phyloP scores from a whole-genome alignment of 2,113 vertebrate species.

The Bubo bubo region DNA sequence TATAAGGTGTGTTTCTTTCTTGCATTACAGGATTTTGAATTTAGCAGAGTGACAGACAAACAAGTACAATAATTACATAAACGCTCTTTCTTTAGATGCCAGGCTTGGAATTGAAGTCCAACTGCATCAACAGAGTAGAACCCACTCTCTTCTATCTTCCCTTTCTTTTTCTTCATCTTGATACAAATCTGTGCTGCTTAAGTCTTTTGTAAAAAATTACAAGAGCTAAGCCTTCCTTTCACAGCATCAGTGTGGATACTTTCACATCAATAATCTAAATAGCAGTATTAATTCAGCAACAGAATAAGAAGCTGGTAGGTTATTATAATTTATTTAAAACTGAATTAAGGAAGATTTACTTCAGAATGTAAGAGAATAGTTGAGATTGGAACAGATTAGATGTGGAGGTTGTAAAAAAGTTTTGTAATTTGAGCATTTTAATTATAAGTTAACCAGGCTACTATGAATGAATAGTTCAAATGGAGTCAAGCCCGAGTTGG shows the following conservation, averaged over 20 bases:
- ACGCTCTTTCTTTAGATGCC: not conserved
- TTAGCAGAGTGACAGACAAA: not conserved
- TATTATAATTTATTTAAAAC: slow-evolving; percentile 2
- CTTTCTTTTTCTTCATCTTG: not conserved
- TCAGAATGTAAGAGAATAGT: not conserved
- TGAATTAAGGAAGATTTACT: slow-evolving; percentile 6
- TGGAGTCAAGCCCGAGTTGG: not conserved
- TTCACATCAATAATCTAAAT: not conserved
- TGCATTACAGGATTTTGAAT: not conserved
- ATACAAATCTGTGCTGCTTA: not conserved
- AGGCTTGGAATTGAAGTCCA: not conserved
- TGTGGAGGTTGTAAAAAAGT: not conserved
- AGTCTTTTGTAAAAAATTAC: not conserved
- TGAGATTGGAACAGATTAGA: not conserved
- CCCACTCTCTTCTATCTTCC: not conserved
- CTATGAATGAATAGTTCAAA: not conserved
- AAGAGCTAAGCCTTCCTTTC: slow-evolving; percentile 15
- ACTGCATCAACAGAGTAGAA: not conserved
- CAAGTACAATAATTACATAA: not conserved
- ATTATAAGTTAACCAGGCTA: not conserved
- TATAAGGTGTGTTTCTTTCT: not conserved
- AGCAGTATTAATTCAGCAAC: slow-evolving; percentile 8
- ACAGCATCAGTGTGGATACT: not conserved
- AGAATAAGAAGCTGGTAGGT: not conserved
- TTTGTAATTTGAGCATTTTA: not conserved